Base-by-base conservation (phyloP, 2,888 invertebrate species). In the Macrophya annulata region DNA sequence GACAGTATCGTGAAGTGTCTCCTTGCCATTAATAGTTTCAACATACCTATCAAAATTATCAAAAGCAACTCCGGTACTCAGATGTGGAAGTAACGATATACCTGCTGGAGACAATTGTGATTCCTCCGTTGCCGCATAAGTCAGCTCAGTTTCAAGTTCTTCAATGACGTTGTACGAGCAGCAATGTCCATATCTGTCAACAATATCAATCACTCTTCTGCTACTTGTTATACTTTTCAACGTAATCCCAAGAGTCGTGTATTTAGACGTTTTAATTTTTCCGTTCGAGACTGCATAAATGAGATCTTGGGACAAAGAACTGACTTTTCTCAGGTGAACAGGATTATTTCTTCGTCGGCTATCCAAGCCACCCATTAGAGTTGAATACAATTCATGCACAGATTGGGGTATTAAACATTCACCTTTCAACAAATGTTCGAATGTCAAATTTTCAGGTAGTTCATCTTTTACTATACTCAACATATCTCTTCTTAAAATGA, bases 91-190 rank as follows among this genome's bases (percentile, higher is more conserved):
- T 83, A 37, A 72, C 84, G 17, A 81, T 74, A 90, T 89, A 68
- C 81, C 88, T 74, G 88, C 85, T 45, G 90, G 90, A 86, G 89
- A 90, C 71, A 90, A 37, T 48, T 15, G 83, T 5, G 87, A 85
- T n/a, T 85, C 76, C 62, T 87, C 37, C 6, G 86, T 43, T 48
- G 87, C 88, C 17, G 89, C 55, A 88, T 85, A 88, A 65, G 91
- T 90, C 40, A 86, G 85, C 90, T 89, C 89, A 40, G 91, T 90
- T 89, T 92, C 92, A n/a, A 92, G 85, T 88, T 91, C 91, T 89
- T 92, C 91, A 21, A 90, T 83, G n/a, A 68, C 85, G 45, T 87
- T 77, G 83, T 91, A 92, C 82, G 89, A 89, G 59, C 87, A 87
- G 72, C 90, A 91, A 86, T 92, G 91, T 40, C 92, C 91, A 85